A percentile compares a stretch with the other conserved stretches of the same genome.
phyloP scores from a whole-genome alignment of 2,113 vertebrate species.

The Clarias gariepinus region DNA sequence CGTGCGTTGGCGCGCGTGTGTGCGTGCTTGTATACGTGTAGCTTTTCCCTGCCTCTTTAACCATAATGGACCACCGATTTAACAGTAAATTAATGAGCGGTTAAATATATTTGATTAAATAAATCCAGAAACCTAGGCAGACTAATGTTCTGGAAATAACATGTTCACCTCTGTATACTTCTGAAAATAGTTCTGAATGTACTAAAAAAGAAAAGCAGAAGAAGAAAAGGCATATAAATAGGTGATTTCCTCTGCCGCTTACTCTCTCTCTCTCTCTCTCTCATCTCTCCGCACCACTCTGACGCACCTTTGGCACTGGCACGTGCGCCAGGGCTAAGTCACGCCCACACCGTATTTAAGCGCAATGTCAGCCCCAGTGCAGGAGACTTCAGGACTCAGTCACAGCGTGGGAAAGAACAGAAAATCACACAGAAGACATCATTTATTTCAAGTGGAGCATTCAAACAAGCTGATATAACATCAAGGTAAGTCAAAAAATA shows the following conservation, averaged over 20 bases:
- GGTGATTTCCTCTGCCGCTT: too few species aligned
- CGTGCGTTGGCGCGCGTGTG: neutral
- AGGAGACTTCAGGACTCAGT: conserved; percentile 57
- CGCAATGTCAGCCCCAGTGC: conserved; percentile 57
- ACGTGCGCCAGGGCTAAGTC: conserved; percentile 15
- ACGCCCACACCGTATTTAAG: conserved; percentile 75
- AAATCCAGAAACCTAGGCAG: neutral
- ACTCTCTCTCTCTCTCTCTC: too few species aligned
- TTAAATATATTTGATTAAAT: neutral
- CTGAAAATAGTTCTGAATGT: neutral
- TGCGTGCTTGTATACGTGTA: neutral
- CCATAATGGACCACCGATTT: neutral
- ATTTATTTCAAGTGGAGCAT: conserved; percentile 10
- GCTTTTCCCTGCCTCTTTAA: neutral
- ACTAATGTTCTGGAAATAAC: neutral
- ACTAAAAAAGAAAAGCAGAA: too few species aligned
- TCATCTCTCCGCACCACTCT: too few species aligned
- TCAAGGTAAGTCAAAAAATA: conserved; percentile 40
- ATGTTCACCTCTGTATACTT: neutral
- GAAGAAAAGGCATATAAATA: too few species aligned
- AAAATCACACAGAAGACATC: conserved; percentile 5
- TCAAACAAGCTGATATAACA: neutral
- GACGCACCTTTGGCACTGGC: conserved; percentile 34
- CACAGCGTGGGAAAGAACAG: conserved; percentile 44
- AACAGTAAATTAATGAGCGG: neutral